Evolutionary conservation across 2,888 invertebrate genomes (phyloP).

Genomic region (Cetonia aurata): DNA sequence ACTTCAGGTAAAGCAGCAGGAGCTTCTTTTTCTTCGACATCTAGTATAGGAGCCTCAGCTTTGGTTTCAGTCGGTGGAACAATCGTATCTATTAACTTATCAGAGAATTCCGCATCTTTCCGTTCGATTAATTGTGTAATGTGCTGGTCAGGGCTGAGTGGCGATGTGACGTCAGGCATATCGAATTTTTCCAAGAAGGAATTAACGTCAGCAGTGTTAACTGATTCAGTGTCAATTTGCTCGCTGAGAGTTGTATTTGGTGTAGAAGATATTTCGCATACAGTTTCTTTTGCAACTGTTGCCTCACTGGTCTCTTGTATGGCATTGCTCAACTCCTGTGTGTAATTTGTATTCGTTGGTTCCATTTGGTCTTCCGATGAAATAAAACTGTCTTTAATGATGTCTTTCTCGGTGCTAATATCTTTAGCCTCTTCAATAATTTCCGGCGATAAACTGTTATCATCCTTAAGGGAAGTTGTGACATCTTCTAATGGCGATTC

Average conservation of each 20-base stretch:
- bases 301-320: constrained; percentile 40
- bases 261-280: constrained; percentile 43
- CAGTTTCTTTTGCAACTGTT: constrained; percentile 4
- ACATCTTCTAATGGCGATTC: constrained; percentile 59
- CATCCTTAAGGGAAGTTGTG: constrained; percentile 64
- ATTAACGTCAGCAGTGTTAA: constrained; percentile 55
- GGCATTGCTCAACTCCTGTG: constrained; percentile 49
- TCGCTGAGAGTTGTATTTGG: constrained; percentile 43
- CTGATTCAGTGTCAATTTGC: constrained; percentile 50
- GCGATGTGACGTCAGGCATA: constrained; percentile 55
- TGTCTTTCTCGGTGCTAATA: constrained; percentile 40
- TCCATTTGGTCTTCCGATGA: constrained; percentile 10
- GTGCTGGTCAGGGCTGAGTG: constrained; percentile 52
- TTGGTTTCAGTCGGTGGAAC: constrained; percentile 53
- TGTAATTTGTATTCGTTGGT: constrained; percentile 44
- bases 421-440: constrained; percentile 45
- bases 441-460: constrained; percentile 44
- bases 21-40: constrained; percentile 44
- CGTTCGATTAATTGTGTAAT: no score
- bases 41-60: constrained; percentile 49
- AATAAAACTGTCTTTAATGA: constrained; percentile 31
- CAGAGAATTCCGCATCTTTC: no score
- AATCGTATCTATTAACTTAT: constrained; percentile 44
- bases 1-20: constrained; percentile 49
- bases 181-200: constrained; percentile 57